Base-by-base conservation (phyloP, 2,113 vertebrate species). In the Nipponia nippon region DNA sequence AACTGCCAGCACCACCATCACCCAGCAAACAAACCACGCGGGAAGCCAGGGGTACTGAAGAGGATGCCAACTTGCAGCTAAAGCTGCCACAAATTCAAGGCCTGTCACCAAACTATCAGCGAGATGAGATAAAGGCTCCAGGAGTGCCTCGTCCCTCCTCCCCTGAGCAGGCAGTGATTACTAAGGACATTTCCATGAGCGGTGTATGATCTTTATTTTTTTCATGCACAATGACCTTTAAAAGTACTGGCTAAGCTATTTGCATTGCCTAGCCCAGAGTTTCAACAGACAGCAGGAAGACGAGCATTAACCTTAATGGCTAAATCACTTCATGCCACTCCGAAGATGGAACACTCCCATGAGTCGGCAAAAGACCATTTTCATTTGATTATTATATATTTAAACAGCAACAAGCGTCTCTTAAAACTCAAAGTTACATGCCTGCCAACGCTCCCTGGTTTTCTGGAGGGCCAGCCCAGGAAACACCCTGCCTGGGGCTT, bases 241-340 rank as follows among this genome's bases (percentile, higher is more conserved):
- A 98, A 98, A 98, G 91, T 95, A 98, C 98, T 90, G 97, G 95
- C 97, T 98, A 98, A 98, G 98, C 98, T 98, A 97, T 98, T 98
- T 98, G 97, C 95, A 97, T 95, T 98, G 95, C 96, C 97, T 97
- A 97, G 92, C 94, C 93, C 93, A 93, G 97, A 97, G 95, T 98
- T 98, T 93, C 97, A 96, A 92, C 90, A 97, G 97, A 92, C 93
- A 97, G 96, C 92, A 79, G 94, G 93, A 97, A 98, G 96, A 98
- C 34, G 18, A 98, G 97, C 97, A 97, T 98, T 98, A 98, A 97
- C 97, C 97, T 98, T 98, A 98, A 98, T 97, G 96, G 94, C 96
- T 97, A 98, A 98, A 98, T 98, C 97, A 97, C 93, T 62, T 70
- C 91, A 78, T 96, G 94, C 96, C 97, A 97, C 95, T 96, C 71